Evolutionary conservation across 2,113 vertebrate species (phyloP).

Genomic region (Ceyx cyanopectus): DNA sequence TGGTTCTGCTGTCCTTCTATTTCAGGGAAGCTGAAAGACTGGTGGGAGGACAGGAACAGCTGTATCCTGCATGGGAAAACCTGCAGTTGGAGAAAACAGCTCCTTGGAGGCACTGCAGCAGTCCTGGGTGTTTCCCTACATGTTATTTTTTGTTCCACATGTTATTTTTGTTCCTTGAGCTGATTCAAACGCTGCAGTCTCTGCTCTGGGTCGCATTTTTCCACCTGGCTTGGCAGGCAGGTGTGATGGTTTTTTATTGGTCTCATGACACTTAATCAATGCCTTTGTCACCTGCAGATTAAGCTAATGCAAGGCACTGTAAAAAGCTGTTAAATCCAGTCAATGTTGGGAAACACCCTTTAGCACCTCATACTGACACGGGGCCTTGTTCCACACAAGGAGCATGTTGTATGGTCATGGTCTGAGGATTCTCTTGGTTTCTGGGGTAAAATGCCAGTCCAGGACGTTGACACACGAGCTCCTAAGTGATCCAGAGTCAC

Average conservation of each 20-base stretch:
- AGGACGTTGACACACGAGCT: not conserved
- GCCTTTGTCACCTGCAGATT: slow-evolving; percentile 22
- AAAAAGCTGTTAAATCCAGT: slow-evolving; percentile 31
- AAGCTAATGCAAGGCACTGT: not conserved
- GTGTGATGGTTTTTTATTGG: not conserved
- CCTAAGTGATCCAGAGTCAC: not conserved
- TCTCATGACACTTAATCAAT: slow-evolving; percentile 16
- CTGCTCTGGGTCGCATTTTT: not conserved
- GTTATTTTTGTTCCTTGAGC: not conserved
- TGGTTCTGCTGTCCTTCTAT: not conserved
- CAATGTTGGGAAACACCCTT: slow-evolving; percentile 1
- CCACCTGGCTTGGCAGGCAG: not conserved
- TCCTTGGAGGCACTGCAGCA: not conserved
- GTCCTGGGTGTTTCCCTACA: not conserved
- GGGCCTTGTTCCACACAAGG: not conserved
- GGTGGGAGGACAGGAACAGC: not conserved
- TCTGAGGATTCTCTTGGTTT: not conserved
- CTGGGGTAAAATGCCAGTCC: not conserved
- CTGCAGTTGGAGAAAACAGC: not conserved
- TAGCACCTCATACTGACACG: not conserved
- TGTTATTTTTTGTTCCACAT: not conserved
- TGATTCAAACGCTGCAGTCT: not conserved
- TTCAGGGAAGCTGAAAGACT: not conserved
- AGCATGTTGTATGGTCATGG: accelerated
- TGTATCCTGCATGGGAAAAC: not conserved